Evolutionary conservation across 2,797 vertebrate species (phyloP).

Genomic region (Rhinoraja longicauda): DNA sequence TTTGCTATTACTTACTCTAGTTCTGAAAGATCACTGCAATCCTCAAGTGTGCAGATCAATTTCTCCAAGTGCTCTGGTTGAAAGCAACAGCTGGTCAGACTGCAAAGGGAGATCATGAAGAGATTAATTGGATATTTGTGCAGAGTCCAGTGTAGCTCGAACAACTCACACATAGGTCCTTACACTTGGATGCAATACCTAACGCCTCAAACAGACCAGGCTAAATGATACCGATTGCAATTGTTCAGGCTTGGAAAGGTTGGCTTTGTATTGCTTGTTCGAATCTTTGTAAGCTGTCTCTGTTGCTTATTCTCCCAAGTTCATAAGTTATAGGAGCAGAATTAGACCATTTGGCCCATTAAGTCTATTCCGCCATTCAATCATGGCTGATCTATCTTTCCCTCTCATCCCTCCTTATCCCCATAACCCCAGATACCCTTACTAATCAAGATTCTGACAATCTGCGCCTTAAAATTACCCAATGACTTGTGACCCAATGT

Average conservation of each 20-base stretch:
- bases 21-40: constrained; percentile 48
- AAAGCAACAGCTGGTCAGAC: constrained; percentile 58
- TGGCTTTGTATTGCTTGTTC: too few relatives aligned
- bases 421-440: too few relatives aligned
- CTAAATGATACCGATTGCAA: background rate
- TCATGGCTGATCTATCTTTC: too few relatives aligned
- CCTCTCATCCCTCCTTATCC: too few relatives aligned
- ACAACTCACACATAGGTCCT: background rate
- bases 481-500: too few relatives aligned
- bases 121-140: background rate
- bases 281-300: background rate
- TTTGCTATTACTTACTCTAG: constrained; percentile 68
- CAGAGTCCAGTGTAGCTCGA: background rate
- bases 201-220: background rate
- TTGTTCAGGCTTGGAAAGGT: background rate
- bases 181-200: background rate
- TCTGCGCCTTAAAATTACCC: too few relatives aligned
- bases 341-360: too few relatives aligned
- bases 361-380: too few relatives aligned
- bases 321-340: too few relatives aligned
- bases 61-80: constrained; percentile 50
- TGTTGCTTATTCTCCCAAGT: too few relatives aligned
- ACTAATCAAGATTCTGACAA: too few relatives aligned
- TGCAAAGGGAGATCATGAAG: constrained; percentile 41
- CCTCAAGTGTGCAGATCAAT: constrained; percentile 57